Evolutionary conservation across 2,797 vertebrate genomes (phyloP).

Genomic region (Eptatretus atami): DNA sequence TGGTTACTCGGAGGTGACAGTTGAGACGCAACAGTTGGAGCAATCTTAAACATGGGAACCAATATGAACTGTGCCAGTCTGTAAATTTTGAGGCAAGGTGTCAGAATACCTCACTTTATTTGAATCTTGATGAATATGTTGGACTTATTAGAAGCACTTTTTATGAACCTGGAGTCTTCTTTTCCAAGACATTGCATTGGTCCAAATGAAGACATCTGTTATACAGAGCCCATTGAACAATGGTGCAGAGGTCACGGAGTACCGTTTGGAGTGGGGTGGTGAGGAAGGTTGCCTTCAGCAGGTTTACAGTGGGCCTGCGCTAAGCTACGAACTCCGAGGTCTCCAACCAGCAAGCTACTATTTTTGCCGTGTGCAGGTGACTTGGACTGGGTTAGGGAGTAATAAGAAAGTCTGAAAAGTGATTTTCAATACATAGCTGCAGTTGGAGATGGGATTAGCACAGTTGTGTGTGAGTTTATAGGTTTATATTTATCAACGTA

Average conservation of each 20-base stretch:
- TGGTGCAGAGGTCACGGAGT: conserved; percentile 48
- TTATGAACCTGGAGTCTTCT: no score
- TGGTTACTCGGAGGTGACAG: no score
- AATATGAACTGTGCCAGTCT: no score
- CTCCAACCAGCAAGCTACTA: conserved; percentile 59
- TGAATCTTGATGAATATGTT: no score
- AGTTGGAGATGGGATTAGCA: not conserved
- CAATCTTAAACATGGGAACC: no score
- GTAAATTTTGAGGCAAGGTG: no score
- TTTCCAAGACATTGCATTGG: not conserved
- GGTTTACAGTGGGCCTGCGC: conserved; percentile 38
- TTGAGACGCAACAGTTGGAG: no score
- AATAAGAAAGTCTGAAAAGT: no score
- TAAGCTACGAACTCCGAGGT: conserved; percentile 51
- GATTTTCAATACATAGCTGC: not conserved
- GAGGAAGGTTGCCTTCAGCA: conserved; percentile 63
- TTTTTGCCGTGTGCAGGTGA: conserved; percentile 66
- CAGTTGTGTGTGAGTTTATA: not conserved
- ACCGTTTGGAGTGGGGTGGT: conserved; percentile 64
- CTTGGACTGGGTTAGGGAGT: conserved; percentile 9
- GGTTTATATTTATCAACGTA: not conserved
- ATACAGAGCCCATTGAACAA: conserved; percentile 37
- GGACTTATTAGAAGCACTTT: no score
- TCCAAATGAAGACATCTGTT: conserved; percentile 1
- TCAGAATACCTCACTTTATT: no score